Evolutionary conservation across 2,797 vertebrate genomes (phyloP).

Genomic region (Ibycter americanus): DNA sequence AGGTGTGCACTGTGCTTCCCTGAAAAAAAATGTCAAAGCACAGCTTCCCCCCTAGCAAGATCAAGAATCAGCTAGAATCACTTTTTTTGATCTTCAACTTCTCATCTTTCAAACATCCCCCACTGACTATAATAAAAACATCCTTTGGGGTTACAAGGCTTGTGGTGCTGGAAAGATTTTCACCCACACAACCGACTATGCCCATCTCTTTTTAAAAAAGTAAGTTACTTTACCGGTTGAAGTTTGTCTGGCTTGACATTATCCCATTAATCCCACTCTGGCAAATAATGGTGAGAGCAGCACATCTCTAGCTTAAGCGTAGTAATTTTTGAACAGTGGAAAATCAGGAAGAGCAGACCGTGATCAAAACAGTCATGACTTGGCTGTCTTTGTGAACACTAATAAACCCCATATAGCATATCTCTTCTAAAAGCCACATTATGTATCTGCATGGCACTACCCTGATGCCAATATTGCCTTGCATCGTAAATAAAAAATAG

Average conservation of each 20-base stretch:
- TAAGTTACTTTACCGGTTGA: background rate
- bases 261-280: background rate
- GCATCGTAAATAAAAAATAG: background rate
- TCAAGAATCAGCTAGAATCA: slow-evolving; percentile 17
- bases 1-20: slow-evolving; percentile 12
- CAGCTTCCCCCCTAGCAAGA: slow-evolving; percentile 26
- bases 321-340: background rate
- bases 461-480: background rate
- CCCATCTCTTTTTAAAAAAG: background rate
- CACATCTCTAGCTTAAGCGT: background rate
- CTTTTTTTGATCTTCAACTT: slow-evolving; percentile 32
- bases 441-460: background rate
- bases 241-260: background rate
- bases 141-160: background rate
- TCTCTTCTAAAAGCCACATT: background rate
- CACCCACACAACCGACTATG: slow-evolving; percentile 5
- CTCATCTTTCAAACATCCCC: slow-evolving; percentile 13
- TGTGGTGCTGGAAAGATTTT: slow-evolving; percentile 24
- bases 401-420: background rate
- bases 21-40: slow-evolving; percentile 38
- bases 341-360: background rate
- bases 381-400: background rate
- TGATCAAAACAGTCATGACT: background rate
- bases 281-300: background rate
- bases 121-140: background rate